Conservation (phyloP, 2,113 vertebrate genomes). For the Oplegnathus fasciatus region DNA sequence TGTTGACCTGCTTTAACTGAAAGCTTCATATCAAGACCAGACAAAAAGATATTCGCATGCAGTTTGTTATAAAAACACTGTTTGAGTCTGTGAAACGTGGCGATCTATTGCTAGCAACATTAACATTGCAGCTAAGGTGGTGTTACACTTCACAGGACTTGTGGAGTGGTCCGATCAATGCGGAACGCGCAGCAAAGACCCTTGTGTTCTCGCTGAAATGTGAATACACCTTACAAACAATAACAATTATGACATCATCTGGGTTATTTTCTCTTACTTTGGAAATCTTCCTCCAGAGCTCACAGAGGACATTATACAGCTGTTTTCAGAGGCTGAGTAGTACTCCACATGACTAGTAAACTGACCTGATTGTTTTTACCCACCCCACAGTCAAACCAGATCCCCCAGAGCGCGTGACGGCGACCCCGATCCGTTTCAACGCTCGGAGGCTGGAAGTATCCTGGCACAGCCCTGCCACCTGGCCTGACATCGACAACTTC, state of each 20-base stretch:
- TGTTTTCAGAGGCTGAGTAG: neutral
- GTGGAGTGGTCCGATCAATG: neutral
- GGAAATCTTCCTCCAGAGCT: neutral
- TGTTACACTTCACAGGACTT: neutral
- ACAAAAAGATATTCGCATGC: neutral
- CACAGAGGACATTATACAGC: neutral
- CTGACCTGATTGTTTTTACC: constrained; percentile 42
- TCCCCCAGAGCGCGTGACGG: constrained; percentile 93
- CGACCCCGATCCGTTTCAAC: constrained; percentile 90
- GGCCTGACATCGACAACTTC: constrained; percentile 95
- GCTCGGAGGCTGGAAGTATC: constrained; percentile 92
- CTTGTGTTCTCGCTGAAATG: neutral
- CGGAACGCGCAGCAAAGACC: neutral
- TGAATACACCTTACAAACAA: neutral
- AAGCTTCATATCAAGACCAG: too few relatives aligned
- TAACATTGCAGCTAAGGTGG: neutral
- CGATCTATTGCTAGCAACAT: too few relatives aligned
- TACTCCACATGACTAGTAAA: neutral
- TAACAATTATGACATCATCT: neutral
- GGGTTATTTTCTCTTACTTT: neutral
- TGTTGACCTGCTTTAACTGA: constrained; percentile 4
- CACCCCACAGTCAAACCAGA: constrained; percentile 92
- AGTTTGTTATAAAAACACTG: too few relatives aligned
- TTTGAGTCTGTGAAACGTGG: too few relatives aligned
- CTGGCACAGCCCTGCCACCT: constrained; percentile 94